Evolutionary conservation across 2,888 invertebrate genomes (phyloP).

Genomic region (Dascillus cervinus): DNA sequence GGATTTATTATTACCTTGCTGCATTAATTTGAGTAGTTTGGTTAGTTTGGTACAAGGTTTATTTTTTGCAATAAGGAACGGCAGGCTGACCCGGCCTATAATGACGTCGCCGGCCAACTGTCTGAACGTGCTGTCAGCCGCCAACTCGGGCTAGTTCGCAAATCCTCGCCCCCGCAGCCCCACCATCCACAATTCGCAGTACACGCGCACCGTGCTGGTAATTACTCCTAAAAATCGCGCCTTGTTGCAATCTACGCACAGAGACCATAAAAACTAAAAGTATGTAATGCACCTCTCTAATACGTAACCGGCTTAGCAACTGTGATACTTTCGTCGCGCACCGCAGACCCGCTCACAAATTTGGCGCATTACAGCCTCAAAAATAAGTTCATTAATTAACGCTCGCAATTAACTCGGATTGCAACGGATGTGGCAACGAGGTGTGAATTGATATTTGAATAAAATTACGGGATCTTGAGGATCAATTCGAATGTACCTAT

Average conservation of each 20-base stretch:
- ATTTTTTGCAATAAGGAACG: conserved; percentile 14
- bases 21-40: conserved; percentile 19
- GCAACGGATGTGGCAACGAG: conserved; percentile 7
- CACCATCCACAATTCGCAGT: conserved; percentile 23
- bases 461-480: too few species aligned
- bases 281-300: too few species aligned
- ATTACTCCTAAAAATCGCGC: conserved; percentile 18
- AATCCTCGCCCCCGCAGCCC: conserved; percentile 27
- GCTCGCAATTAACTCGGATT: too few species aligned
- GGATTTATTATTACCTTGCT: conserved; percentile 19
- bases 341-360: too few species aligned
- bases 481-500: too few species aligned
- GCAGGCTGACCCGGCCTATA: conserved; percentile 24
- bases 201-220: conserved; percentile 23
- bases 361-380: too few species aligned
- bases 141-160: conserved; percentile 35
- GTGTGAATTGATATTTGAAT: conserved; percentile 11
- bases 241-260: too few species aligned
- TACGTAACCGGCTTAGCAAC: too few species aligned
- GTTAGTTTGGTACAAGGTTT: conserved; percentile 11
- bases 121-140: conserved; percentile 42
- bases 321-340: too few species aligned
- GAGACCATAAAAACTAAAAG: too few species aligned
- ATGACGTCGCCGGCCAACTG: conserved; percentile 50
- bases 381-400: too few species aligned